Evolutionary conservation across 2,888 invertebrate species (phyloP), one percentile per base, ranked within the genome.

Genomic region (Lepidonotus clava): DNA sequence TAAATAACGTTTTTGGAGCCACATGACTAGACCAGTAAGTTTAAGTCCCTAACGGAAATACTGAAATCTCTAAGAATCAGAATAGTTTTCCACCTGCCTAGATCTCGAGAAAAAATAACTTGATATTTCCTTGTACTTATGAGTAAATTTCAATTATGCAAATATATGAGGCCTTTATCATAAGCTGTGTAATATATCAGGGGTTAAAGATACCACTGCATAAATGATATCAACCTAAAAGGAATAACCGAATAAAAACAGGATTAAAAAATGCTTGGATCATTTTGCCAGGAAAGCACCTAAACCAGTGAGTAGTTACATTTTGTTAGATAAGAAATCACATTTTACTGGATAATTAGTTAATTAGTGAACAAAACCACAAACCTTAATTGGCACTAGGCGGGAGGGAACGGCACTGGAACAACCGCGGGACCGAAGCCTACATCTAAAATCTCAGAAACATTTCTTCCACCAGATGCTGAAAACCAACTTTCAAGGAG

Each of bases 321-420:
- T 71, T 71, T 71, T 34, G 71, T 71, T 71, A 71, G 71, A 71
- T 1, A 71, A 34, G 34, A 24, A 71, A 71, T 14, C 71, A 38
- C 11, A 4, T 18, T 34, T 71, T 71, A 38, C 71, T 36, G 38
- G 38, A 71, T 24, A 80, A 80, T 80, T 80, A 80, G 80, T 80
- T 41, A 80, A 80, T 80, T 80, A 80, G 80, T 80, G 24, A 80
- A 6, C 80, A 80, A 80, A 80, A 34, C 80, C 41, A 80, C 80
- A 80, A 80, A 80, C 80, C 80, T 80, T 80, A 51, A 71, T 36
- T 36, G 71, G 71, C 34, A 71, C 71, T 36, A 11, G 36, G 21
- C 24, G 38, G 34, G 71, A 38, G 71, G 38, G 71, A 71, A 11
- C 46, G 46, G 46, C 8, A 46, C 8, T 46, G 46, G 46, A 8